Evolutionary conservation across 2,797 vertebrate species (phyloP).

Genomic region (Chrysocyon brachyurus): DNA sequence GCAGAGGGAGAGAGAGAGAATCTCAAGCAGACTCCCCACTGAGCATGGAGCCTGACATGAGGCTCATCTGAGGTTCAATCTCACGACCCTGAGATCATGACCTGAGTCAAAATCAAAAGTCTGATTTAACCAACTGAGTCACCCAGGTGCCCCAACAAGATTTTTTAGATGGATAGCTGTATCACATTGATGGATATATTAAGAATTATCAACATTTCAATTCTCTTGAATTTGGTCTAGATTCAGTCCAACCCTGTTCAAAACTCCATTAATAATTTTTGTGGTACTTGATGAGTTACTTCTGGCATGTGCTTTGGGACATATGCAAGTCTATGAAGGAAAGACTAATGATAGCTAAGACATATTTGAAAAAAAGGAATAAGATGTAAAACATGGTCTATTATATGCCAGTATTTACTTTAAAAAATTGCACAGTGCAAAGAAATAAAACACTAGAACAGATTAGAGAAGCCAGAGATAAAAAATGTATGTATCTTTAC

Average conservation of each 20-base stretch:
- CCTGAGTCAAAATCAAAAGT: not conserved
- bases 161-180: not conserved
- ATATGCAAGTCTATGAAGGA: not conserved
- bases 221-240: not conserved
- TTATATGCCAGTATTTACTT: not conserved
- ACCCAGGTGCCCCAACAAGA: not conserved
- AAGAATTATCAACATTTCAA: not conserved
- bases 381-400: not conserved
- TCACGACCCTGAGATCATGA: not conserved
- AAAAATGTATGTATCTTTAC: not conserved
- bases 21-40: not conserved
- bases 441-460: not conserved
- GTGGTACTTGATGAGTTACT: not conserved
- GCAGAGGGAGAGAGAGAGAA: not conserved
- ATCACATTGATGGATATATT: not conserved
- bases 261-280: not conserved
- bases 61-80: not conserved
- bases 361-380: not conserved
- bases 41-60: not conserved
- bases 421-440: not conserved
- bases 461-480: not conserved
- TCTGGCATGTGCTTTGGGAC: not conserved
- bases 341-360: not conserved
- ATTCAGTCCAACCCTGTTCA: not conserved
- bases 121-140: not conserved